Evolutionary conservation across 2,113 vertebrate genomes (phyloP), one percentile per base, ranked within the genome.

Genomic region (Corythoichthys haematopterus): DNA sequence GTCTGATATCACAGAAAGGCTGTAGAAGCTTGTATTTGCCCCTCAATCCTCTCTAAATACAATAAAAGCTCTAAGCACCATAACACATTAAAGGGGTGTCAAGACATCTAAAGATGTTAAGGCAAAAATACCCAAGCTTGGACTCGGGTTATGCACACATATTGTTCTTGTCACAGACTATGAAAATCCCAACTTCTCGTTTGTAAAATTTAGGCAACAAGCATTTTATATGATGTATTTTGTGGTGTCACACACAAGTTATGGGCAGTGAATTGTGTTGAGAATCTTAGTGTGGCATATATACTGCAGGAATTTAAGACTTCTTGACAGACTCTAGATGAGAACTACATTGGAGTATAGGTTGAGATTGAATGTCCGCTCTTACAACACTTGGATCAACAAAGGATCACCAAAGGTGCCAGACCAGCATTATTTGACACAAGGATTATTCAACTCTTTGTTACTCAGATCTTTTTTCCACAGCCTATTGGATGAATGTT

Each of bases 221-320:
- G 64, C 75, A 76, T 85, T 87, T 81, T 83, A 64, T 77, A 70
- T 46, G 56, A 36, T 79, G 56, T 78, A 71, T 55, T 78, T 82
- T 64, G 63, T 79, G 61, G 66, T 65, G 33, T 68, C 59, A 55
- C 69, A 70, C 28, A 61, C 77, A 51, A 60, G 46, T 35, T 71
- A n/a, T 57, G 50, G 47, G 37, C 52, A 62, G 46, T 71, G 35
- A 74, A 73, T 68, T 15, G 13, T 75, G 48, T 55, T 63, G 71
- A 20, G 60, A 46, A 45, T 81, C 48, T 77, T 28, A 50, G n/a
- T 62, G n/a, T 69, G 69, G 35, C 36, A 14, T 58, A 65, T 66
- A 68, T 15, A 43, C 65, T 60, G 5, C 55, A 66, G 61, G 55
- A 8, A 67, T 68, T 72, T 63, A 57, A 73, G 64, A 64, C 50